Percentiles rank a stretch among this genome's conserved stretches.
Evolutionary conservation across 2,797 vertebrate genomes (phyloP).

Genomic region (Sebastes oblongus): DNA sequence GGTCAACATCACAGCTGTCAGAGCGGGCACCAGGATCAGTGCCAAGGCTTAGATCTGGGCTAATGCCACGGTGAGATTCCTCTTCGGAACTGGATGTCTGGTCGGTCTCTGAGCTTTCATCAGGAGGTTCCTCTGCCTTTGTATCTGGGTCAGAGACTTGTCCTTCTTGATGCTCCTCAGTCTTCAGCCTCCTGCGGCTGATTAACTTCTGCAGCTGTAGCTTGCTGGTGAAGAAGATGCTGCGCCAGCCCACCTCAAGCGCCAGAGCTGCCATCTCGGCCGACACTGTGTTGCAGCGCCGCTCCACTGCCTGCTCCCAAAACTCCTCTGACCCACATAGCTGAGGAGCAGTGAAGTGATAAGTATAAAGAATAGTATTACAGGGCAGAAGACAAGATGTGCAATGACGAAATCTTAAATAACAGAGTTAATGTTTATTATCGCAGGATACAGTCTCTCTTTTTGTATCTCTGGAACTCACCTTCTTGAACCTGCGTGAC

Average conservation of each 20-base stretch:
- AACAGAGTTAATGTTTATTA: background rate
- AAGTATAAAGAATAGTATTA: background rate
- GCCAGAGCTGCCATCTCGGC: slow-evolving; percentile 81
- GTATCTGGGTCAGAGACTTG: background rate
- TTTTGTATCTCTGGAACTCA: slow-evolving; percentile 52
- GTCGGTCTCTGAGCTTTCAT: slow-evolving; percentile 8
- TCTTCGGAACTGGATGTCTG: background rate
- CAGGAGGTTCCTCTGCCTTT: background rate
- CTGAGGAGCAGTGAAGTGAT: slow-evolving; percentile 54
- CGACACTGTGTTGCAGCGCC: slow-evolving; percentile 73
- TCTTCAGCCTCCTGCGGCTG: slow-evolving; percentile 70
- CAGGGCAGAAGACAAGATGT: background rate
- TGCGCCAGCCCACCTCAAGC: slow-evolving; percentile 83
- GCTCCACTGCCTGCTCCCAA: slow-evolving; percentile 82
- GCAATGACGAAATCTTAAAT: background rate
- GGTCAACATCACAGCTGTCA: slow-evolving; percentile 17
- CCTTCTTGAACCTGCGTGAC: slow-evolving; percentile 81
- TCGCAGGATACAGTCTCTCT: background rate
- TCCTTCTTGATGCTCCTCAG: background rate
- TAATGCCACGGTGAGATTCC: background rate
- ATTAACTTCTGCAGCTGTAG: slow-evolving; percentile 86
- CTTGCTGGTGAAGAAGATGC: slow-evolving; percentile 86
- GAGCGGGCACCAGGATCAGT: background rate
- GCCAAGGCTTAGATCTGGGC: background rate
- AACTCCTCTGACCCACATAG: slow-evolving; percentile 82